Evolutionary conservation across 2,888 invertebrate species (phyloP), one percentile per base, ranked within the genome.

Genomic region (Fragum sueziense): DNA sequence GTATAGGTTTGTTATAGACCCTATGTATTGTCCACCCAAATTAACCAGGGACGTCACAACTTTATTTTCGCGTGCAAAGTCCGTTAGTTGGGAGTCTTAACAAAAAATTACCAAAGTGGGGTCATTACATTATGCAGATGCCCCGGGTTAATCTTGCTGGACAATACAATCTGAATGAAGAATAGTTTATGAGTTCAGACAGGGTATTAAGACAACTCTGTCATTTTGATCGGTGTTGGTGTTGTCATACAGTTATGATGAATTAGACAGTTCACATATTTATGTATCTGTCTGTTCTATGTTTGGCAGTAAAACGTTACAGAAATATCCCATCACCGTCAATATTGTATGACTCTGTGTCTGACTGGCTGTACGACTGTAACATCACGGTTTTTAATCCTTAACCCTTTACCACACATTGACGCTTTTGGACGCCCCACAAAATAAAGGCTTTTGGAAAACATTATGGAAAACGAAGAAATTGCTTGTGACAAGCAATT

Each of bases 381-480:
- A n/a, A n/a, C n/a, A n/a, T n/a, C n/a, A n/a, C n/a, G n/a, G n/a
- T n/a, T n/a, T n/a, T n/a, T 47, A 47, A 14, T 11, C 20, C n/a
- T 61, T 61, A 61, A 61, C 61, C 31, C 61, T 29, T 61, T 61
- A 1, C 27, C 61, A 61, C 2, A 61, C 61, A 61, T n/a, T 2
- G 29, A 14, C 9, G 2, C 3, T 3, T 1, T 61, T 61, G 27
- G 1, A 29, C 31, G 31, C 2, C 4, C 20, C 61, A 11, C 2
- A 6, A 61, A 2, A 1, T 2, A 3, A 61, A 31, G n/a, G 2
- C 61, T 61, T 61, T 29, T 54, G 54, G 14, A 54, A 54, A 54
- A 54, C 22, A 54, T n/a, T 54, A 11, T n/a, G 54, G 54, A 9
- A 54, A 54, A n/a, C 11, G 54, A 25, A 54, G 54, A 54, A 54